These are phyloP conservation scores for Malurus melanocephalus DNA, from an alignment of 2,113 vertebrate genomes.

Conservation along the genomic window DNA sequence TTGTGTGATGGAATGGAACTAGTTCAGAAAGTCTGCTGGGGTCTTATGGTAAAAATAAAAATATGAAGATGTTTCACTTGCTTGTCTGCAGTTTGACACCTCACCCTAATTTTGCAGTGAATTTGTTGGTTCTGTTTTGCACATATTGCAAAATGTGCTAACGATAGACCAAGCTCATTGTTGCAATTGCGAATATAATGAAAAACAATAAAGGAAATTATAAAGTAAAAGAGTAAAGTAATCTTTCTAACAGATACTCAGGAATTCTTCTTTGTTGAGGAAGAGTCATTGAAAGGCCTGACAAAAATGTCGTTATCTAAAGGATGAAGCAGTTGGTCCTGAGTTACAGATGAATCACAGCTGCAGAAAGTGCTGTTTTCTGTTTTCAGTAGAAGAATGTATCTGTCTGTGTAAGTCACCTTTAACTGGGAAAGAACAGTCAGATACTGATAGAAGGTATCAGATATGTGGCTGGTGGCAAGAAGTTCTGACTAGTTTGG, in stretches of 20 bases:
- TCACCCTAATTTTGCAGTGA: not conserved
- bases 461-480: not conserved
- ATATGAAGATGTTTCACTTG: not conserved
- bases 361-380: slow-evolving; percentile 15
- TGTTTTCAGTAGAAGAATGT: not conserved
- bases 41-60: not conserved
- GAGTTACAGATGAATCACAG: not conserved
- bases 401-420: not conserved
- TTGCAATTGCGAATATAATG: not conserved
- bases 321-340: not conserved
- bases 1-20: not conserved
- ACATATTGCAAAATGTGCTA: not conserved
- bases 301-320: not conserved
- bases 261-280: not conserved
- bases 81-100: not conserved
- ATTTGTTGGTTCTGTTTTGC: not conserved
- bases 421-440: not conserved
- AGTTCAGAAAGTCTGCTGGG: not conserved
- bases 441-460: not conserved
- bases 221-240: not conserved
- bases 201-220: not conserved
- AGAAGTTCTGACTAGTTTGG: not conserved
- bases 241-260: not conserved
- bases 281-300: not conserved
- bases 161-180: not conserved